Evolutionary conservation across 2,888 invertebrate species (phyloP).

Genomic region (Plebejus melissa): DNA sequence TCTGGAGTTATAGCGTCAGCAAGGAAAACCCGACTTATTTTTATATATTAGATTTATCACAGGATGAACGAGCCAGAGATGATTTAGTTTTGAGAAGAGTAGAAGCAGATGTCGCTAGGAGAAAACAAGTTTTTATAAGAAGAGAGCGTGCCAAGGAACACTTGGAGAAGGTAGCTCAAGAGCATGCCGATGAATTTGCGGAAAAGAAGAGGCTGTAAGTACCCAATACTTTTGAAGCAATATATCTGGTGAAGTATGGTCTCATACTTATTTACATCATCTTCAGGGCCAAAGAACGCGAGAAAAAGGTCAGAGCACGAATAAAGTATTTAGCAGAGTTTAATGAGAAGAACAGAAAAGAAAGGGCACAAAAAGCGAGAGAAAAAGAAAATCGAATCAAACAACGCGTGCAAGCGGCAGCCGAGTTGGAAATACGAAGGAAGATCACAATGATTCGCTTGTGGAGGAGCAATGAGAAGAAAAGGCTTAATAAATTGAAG

Average conservation of each 20-base stretch:
- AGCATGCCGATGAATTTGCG: constrained; percentile 62
- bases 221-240: background rate
- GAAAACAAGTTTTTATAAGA: constrained; percentile 52
- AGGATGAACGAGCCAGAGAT: constrained; percentile 67
- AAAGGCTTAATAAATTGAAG: constrained; percentile 54
- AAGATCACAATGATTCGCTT: constrained; percentile 69
- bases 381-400: constrained; percentile 62
- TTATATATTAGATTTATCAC: background rate
- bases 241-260: background rate
- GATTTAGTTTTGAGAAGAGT: constrained; percentile 63
- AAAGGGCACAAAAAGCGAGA: constrained; percentile 50
- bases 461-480: constrained; percentile 67
- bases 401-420: constrained; percentile 66
- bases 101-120: constrained; percentile 57
- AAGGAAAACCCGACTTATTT: too few species aligned
- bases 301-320: constrained; percentile 57
- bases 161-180: constrained; percentile 52
- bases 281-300: constrained; percentile 63
- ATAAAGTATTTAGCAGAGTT: constrained; percentile 63
- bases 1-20: too few species aligned
- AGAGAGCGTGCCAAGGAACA: constrained; percentile 60
- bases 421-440: constrained; percentile 64
- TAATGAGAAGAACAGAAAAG: constrained; percentile 58
- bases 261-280: background rate
- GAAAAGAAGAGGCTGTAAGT: constrained; percentile 62